Base-by-base conservation (phyloP, 2,888 invertebrate species). In the Cephus spinipes region DNA sequence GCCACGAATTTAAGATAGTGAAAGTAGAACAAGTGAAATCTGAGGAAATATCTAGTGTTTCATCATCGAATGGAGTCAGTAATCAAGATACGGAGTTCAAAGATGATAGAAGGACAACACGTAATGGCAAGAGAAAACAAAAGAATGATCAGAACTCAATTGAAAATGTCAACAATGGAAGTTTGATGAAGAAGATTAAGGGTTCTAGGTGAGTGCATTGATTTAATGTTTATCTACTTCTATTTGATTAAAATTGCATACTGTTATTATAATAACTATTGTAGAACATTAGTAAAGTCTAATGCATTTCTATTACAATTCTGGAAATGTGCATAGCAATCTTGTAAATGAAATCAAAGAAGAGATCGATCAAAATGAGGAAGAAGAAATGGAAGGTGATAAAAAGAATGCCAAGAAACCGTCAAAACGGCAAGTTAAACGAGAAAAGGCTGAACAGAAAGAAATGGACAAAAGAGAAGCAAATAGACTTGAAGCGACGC, bases 361-460 rank as follows among this genome's bases (percentile, higher is more conserved):
- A 23, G 85, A 83, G 35, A 9, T 55, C 0, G 15, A 55, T 55
- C 9, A 23, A 23, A 82, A 80, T 15, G 84, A 87, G 31, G 84
- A 85, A 11, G 82, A 85, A 73, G 85, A 84, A 9, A 81, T 75
- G n/a, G 81, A 81, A 40, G 79, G 83, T 40, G 76, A 79, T 75
- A 79, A 82, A 12, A 83, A 85, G 79, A 77, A 76, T 32, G 88
- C 89, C 31, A 90, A 91, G 73, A 92, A 93, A 83, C 92, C 93
- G 83, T 96, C 96, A 0, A 95, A 94, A 77, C 92, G 96, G 1
- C 94, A 94, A 86, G 92, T 94, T 84, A 96, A 96, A 88, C 93
- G 92, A 82, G 94, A 94, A 88, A 95, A 94, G 86, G 93, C 93
- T 86, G 92, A 93, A 35, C 91, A 94, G 84, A 92, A 94, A 0